Base-by-base conservation (phyloP, 2,888 invertebrate genomes). In the Drosophila paranaensis region DNA sequence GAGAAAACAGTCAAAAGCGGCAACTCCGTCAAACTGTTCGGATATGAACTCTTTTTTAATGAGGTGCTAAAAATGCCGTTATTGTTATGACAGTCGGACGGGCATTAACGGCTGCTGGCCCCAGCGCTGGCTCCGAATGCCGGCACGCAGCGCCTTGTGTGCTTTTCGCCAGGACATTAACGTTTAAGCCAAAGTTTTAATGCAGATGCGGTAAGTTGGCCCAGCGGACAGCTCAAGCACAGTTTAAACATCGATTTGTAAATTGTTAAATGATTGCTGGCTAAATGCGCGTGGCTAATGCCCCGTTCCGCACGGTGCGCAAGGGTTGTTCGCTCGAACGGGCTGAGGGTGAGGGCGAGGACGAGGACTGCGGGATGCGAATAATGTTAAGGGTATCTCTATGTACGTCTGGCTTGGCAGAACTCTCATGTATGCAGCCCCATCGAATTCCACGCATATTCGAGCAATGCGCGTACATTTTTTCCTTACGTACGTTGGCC, bases 181-280 rank as follows among this genome's bases (percentile, higher is more conserved):
- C 74, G 72, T 84, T 88, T 72, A 88, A 78, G 77, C 63, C 55
- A 81, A 86, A 81, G 50, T 88, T 84, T 80, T 79, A 74, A 79
- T 79, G 77, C 77, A 65, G 61, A 74, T 74, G 76, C 71, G 71
- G 70, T 61, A 58, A 62, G 39, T 62, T 55, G 62, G 75, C 56
- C 30, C 57, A 9, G 30, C 40, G 70, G 54, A 45, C 53, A 53
- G 51, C 39, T 88, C 74, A 82, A 88, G 80, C 74, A 79, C 78
- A 85, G 89, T 83, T 91, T 91, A 91, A 91, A 90, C 80, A 89
- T 90, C 91, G 91, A 91, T 91, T 91, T 91, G 91, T 86, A 88
- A 91, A 91, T 91, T 90, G 91, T 85, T 84, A 89, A 89, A 88
- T 82, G 90, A 91, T 91, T 90, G 85, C 85, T 77, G 82, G 79